Conservation (phyloP, 2,888 invertebrate genomes). For the Brenthis daphne region DNA sequence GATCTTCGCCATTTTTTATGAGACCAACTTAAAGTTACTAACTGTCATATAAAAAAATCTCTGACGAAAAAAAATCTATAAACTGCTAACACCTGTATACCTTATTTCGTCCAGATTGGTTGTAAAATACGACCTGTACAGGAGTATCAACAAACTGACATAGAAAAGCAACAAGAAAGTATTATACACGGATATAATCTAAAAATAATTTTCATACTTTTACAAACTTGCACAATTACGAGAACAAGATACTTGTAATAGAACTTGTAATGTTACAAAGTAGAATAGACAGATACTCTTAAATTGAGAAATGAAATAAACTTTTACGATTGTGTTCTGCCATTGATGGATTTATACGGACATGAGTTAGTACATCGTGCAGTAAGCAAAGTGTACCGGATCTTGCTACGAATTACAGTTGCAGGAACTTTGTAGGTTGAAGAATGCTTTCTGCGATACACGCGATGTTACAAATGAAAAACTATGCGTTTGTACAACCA, state of each 20-base stretch:
- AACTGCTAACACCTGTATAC: no score
- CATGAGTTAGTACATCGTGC: conserved; percentile 14
- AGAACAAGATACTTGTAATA: neutral
- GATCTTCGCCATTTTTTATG: no score
- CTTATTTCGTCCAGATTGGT: no score
- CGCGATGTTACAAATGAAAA: conserved; percentile 22
- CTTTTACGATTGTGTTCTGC: conserved; percentile 7
- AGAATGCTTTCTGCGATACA: conserved; percentile 23
- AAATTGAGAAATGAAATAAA: conserved; percentile 7
- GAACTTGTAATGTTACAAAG: neutral
- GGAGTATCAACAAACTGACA: no score
- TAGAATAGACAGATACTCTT: neutral
- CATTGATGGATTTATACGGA: conserved; percentile 18
- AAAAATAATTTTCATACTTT: no score
- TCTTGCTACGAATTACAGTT: conserved; percentile 24
- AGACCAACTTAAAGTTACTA: no score
- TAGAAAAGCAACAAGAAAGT: no score
- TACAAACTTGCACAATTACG: no score
- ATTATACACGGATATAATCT: no score
- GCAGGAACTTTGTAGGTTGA: conserved; percentile 27
- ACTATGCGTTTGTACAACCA: conserved; percentile 3
- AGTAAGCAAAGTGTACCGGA: conserved; percentile 25
- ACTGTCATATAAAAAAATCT: no score
- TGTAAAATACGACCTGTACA: no score
- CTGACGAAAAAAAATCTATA: no score